These are phyloP conservation scores for Hypocryptadius cinnamomeus DNA, from an alignment of 2,113 vertebrate species.

Conservation along the genomic window DNA sequence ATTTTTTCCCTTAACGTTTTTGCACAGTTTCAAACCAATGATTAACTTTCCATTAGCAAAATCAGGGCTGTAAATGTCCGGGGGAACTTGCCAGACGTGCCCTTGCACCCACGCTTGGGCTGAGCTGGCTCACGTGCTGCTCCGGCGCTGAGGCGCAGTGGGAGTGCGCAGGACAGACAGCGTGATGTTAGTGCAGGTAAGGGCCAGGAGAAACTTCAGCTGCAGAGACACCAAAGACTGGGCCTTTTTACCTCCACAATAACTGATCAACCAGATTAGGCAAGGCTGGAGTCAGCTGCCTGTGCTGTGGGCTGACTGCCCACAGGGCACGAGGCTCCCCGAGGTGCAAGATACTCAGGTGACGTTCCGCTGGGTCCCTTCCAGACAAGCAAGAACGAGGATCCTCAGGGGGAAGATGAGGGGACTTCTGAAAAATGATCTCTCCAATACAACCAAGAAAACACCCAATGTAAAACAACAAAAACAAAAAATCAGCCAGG, in stretches of 20 bases:
- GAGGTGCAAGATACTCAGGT: not conserved
- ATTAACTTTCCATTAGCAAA: constrained; percentile 31
- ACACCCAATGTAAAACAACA: not conserved
- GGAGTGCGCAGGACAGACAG: rapidly evolving
- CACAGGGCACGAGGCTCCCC: rapidly evolving
- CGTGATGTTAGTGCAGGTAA: not conserved
- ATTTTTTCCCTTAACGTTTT: not conserved
- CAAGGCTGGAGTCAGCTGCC: not conserved
- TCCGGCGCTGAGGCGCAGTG: rapidly evolving
- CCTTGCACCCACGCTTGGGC: not conserved
- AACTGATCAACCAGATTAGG: not conserved
- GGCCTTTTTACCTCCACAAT: not conserved
- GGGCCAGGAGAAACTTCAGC: not conserved
- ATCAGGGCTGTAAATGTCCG: not conserved
- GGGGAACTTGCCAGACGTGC: not conserved
- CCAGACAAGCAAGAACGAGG: not conserved
- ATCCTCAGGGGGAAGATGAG: not conserved
- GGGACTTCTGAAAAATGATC: not conserved
- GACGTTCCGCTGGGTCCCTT: rapidly evolving
- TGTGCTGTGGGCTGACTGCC: not conserved
- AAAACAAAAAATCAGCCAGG: not conserved
- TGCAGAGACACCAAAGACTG: not conserved
- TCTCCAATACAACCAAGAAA: not conserved
- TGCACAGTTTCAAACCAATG: not conserved
- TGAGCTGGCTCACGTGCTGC: not conserved